Conservation (phyloP, 2,797 vertebrate species). For the Coregonus ussuriensis region DNA sequence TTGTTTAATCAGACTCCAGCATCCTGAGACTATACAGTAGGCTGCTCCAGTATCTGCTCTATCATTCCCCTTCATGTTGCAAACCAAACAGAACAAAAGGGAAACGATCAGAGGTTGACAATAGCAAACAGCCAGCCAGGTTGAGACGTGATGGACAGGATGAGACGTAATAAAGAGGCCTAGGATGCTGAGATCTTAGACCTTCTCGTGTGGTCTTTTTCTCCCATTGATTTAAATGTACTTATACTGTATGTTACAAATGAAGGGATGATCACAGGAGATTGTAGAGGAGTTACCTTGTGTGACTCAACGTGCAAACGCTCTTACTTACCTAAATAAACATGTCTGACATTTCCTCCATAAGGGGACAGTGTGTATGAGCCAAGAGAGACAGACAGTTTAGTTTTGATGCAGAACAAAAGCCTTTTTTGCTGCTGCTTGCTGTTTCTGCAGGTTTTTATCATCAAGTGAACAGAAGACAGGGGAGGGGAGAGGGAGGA, state of each 20-base stretch:
- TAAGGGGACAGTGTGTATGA: neutral
- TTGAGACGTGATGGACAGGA: conserved; percentile 14
- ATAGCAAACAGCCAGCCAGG: conserved; percentile 14
- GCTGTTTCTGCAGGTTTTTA: neutral
- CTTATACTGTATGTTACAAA: neutral
- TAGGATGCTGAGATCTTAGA: conserved; percentile 24
- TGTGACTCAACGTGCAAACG: conserved; percentile 15
- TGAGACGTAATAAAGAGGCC: conserved; percentile 9
- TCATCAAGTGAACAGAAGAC: conserved; percentile 16
- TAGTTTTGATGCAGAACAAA: conserved; percentile 29
- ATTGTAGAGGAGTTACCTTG: neutral
- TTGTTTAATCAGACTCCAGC: conserved; percentile 62
- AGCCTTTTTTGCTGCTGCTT: conserved; percentile 13
- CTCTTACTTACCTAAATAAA: conserved; percentile 8
- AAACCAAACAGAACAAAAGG: conserved; percentile 56
- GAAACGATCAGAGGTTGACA: conserved; percentile 49
- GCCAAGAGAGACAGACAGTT: neutral
- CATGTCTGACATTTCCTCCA: neutral
- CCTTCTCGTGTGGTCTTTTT: conserved; percentile 8
- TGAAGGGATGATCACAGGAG: neutral
- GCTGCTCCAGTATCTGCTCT: conserved; percentile 41
- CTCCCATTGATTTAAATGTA: conserved; percentile 21
- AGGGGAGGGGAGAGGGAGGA: conserved; percentile 35
- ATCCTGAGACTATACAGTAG: conserved; percentile 50
- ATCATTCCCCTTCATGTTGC: conserved; percentile 55